Base-by-base conservation (phyloP, 2,113 vertebrate species). In the Echinops telfairi region DNA sequence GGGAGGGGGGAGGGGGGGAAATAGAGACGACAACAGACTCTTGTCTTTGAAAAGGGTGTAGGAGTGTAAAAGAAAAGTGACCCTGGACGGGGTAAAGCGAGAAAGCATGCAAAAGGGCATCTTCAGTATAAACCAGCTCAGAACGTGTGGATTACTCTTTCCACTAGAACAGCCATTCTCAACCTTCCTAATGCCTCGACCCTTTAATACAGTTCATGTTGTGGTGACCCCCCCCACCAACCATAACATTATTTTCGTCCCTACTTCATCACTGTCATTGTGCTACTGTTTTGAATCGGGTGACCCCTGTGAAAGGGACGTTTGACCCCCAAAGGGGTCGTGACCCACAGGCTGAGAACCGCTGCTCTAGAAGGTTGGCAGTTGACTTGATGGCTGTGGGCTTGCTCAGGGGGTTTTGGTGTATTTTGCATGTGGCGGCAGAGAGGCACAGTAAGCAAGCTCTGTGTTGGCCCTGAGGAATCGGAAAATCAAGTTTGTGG, bases 31-130 rank as follows among this genome's bases (percentile, higher is more conserved):
- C 1, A 64, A 64, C 1, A 90, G 88, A 83, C 62, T 14, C 20
- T 31, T 31, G 76, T 88, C 57, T 92, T 78, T 82, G 92, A 80
- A 47, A 93, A 94, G 78, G 89, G 2, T 3, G 3, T 16, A 79
- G 78, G 31, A 31, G 19, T 78, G 60, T 33, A 73, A 90, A 70
- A 86, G 68, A 91, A 8, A 66, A 29, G 23, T 29, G 11, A 53
- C 25, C 36, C 82, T 68, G 33, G 58, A 80, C 79, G 19, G 58
- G 33, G 81, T 53, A 92, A 75, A 90, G 7, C 58, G 60, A 47
- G 16, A 68, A 1, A 38, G 12, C 25, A 23, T 0, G 80, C 25
- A 25, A 75, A 79, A 94, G 78, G 79, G 60, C 53, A 76, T 80
- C 83, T 82, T 88, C 25, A 40, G 43, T 76, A 33, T 29, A 80